These are phyloP conservation scores for Hirundo rustica DNA, from an alignment of 2,797 vertebrate genomes.

Conservation along the genomic window DNA sequence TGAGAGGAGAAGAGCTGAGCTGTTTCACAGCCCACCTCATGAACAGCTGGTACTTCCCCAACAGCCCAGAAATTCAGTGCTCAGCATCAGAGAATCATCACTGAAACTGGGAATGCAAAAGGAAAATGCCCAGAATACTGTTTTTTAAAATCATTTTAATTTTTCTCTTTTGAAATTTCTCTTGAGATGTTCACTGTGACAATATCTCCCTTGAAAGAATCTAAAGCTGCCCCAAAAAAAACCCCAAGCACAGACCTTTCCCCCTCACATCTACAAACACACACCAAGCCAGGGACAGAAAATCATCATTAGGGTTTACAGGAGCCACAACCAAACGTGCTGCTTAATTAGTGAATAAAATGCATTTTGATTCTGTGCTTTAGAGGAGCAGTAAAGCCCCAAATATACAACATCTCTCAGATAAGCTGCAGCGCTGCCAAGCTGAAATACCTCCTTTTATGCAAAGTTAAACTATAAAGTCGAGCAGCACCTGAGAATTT, in stretches of 20 bases:
- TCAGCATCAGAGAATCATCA: accelerated
- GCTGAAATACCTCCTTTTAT: not conserved
- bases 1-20: not conserved
- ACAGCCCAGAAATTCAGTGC: not conserved
- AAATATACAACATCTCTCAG: not conserved
- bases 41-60: not conserved
- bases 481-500: not conserved
- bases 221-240: not conserved
- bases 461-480: not conserved
- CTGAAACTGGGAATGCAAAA: not conserved
- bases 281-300: not conserved
- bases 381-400: not conserved
- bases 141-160: accelerated
- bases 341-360: not conserved
- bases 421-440: not conserved
- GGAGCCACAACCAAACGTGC: not conserved
- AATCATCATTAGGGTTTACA: not conserved
- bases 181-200: not conserved
- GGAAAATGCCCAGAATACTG: accelerated
- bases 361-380: not conserved
- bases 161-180: not conserved
- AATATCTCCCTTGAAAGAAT: not conserved
- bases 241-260: not conserved
- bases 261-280: not conserved
- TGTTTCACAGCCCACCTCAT: not conserved